A percentile compares a stretch with the other conserved stretches of the same genome.
These are phyloP conservation scores for Aix galericulata DNA, from an alignment of 2,113 vertebrate species.

Conservation along the genomic window DNA sequence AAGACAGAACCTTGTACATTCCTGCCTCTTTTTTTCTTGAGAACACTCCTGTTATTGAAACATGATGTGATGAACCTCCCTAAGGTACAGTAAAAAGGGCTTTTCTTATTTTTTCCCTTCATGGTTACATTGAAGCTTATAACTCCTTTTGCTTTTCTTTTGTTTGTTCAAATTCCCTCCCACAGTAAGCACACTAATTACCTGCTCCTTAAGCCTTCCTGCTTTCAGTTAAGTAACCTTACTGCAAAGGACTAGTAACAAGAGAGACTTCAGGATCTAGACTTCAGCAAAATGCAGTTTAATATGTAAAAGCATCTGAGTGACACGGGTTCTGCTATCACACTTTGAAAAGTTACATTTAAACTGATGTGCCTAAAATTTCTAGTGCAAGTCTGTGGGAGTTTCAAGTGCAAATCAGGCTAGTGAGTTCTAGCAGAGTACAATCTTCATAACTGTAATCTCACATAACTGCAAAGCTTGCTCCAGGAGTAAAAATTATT, in stretches of 20 bases:
- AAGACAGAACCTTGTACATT: slow-evolving; percentile 24
- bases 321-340: background rate
- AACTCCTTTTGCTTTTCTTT: slow-evolving; percentile 13
- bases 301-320: background rate
- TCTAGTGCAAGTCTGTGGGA: slow-evolving; percentile 17
- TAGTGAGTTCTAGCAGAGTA: slow-evolving; percentile 26
- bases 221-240: background rate
- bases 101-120: background rate
- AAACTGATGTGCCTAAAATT: slow-evolving; percentile 1
- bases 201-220: background rate
- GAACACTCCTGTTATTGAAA: slow-evolving; percentile 5
- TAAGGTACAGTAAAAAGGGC: background rate
- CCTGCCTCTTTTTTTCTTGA: background rate
- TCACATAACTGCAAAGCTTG: background rate
- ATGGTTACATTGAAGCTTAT: background rate
- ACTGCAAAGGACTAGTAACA: background rate
- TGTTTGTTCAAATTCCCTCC: background rate
- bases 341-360: background rate
- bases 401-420: slow-evolving; percentile 41
- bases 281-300: background rate
- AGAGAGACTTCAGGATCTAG: background rate
- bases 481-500: background rate
- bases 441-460: slow-evolving; percentile 11
- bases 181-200: background rate
- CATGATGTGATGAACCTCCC: fast-evolving